phyloP scores from a whole-genome alignment of 2,797 vertebrate genomes.

The Morus bassanus region DNA sequence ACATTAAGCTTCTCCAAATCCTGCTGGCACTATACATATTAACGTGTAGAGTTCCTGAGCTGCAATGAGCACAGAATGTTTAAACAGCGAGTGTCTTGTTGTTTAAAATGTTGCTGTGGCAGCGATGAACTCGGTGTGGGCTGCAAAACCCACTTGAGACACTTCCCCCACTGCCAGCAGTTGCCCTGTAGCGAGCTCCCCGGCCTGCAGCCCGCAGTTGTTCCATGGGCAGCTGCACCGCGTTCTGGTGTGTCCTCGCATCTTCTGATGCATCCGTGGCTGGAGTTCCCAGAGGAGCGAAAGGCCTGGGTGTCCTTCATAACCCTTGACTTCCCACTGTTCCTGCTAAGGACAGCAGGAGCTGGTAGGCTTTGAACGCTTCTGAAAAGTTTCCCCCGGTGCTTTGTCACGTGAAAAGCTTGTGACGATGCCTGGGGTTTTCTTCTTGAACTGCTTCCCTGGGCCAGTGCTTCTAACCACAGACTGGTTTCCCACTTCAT shows the following conservation, averaged over 20 bases:
- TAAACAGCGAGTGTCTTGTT: not conserved
- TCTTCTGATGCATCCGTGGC: not conserved
- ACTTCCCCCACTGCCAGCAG: not conserved
- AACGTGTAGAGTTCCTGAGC: not conserved
- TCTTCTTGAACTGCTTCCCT: not conserved
- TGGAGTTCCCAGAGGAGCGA: not conserved
- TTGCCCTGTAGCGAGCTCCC: not conserved
- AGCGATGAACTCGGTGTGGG: not conserved
- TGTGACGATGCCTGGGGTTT: not conserved
- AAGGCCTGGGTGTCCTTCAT: not conserved
- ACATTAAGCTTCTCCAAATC: not conserved
- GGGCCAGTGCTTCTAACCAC: not conserved
- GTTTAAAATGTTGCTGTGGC: not conserved
- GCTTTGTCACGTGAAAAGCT: not conserved
- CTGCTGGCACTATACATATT: not conserved
- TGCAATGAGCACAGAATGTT: not conserved
- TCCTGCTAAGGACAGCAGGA: not conserved
- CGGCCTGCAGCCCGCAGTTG: accelerated
- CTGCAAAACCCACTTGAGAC: not conserved
- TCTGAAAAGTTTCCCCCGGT: not conserved
- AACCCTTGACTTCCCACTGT: not conserved
- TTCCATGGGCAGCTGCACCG: not conserved
- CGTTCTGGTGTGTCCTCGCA: accelerated
- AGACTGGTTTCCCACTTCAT: not conserved
- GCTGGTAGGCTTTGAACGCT: not conserved